Evolutionary conservation across 2,888 invertebrate genomes (phyloP).

Genomic region (Cryptocephalus primarius): DNA sequence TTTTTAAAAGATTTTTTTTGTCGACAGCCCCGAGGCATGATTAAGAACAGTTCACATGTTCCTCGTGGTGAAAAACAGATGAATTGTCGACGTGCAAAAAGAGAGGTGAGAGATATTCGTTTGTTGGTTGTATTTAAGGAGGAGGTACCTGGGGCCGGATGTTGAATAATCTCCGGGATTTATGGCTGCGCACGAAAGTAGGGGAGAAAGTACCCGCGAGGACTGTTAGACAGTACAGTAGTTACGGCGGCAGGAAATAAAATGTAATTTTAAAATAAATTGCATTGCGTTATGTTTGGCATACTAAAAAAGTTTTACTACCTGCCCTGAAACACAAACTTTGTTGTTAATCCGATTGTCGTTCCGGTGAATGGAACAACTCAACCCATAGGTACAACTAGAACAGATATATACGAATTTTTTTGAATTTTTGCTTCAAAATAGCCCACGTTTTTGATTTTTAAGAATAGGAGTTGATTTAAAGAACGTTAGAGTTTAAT

Average conservation of each 20-base stretch:
- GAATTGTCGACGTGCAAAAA: conserved; percentile 17
- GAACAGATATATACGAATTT: too few species aligned
- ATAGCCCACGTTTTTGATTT: too few species aligned
- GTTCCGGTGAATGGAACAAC: too few species aligned
- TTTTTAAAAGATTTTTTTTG: conserved; percentile 17
- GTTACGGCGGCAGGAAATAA: not conserved
- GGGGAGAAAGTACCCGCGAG: conserved; percentile 7
- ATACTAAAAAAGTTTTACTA: too few species aligned
- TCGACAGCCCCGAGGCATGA: conserved; percentile 10
- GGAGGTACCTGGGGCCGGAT: conserved; percentile 11
- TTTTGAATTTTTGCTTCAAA: too few species aligned
- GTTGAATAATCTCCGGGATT: conserved; percentile 14
- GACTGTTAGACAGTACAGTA: conserved; percentile 4
- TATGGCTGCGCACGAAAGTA: conserved; percentile 10
- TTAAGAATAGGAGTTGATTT: too few species aligned
- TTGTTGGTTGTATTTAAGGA: conserved; percentile 13
- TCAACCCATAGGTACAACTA: too few species aligned
- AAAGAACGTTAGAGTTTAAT: too few species aligned
- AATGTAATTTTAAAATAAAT: too few species aligned
- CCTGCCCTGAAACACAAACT: too few species aligned
- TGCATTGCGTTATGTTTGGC: too few species aligned
- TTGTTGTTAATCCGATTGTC: too few species aligned
- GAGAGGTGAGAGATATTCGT: conserved; percentile 16
- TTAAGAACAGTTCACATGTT: conserved; percentile 15
- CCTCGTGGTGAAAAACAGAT: conserved; percentile 13